Evolutionary conservation across 35 echinoderm and acorn worm species (phyloP), one percentile per base, ranked within the genome.

Genomic region (Hemicentrotus pulcherrimus): DNA sequence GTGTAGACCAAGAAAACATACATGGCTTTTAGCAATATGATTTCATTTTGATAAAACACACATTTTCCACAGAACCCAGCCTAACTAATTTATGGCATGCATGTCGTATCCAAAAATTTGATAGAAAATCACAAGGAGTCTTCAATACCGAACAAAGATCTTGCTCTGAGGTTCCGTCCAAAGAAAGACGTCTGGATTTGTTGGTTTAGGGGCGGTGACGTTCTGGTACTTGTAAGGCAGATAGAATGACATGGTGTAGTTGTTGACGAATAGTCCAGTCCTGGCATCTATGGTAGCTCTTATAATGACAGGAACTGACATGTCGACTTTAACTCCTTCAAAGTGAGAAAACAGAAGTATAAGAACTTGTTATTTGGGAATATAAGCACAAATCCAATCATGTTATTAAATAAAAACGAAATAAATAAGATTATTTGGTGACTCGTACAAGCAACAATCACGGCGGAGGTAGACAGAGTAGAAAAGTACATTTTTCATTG

Each of bases 191-290:
- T 93, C 91, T 32, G 46, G 45, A 31, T 93, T 47, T 12, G 16
- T 93, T 58, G 91, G 91, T 93, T 14, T 31, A 58, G 47, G 91
- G 16, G 91, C 91, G 0, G 91, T 93, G 46, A 46, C n/a, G 31
- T 93, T 93, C 48, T 93, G 91, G 48, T 93, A 93, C 11, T 48
- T 93, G 91, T 48, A 93, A 9, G 91, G 91, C 28, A 93, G 91
- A 33, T 93, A 93, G 91, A 93, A 93, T 2, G 22, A 58, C 47
- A 93, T 31, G 15, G 91, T 93, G 48, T 46, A 93, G 91, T 93
- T 58, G 22, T 93, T 24, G 91, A 58, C 13, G 91, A 93, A 47
- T 5, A 11, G 32, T 15, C 91, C 91, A 32, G 32, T 47, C 48
- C 22, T 58, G 11, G 32, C 48, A 47, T 93, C 46, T 13, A 93